phyloP scores from a whole-genome alignment of 92 coral and sea anemone genomes.

The Zoanthus sociatus region DNA sequence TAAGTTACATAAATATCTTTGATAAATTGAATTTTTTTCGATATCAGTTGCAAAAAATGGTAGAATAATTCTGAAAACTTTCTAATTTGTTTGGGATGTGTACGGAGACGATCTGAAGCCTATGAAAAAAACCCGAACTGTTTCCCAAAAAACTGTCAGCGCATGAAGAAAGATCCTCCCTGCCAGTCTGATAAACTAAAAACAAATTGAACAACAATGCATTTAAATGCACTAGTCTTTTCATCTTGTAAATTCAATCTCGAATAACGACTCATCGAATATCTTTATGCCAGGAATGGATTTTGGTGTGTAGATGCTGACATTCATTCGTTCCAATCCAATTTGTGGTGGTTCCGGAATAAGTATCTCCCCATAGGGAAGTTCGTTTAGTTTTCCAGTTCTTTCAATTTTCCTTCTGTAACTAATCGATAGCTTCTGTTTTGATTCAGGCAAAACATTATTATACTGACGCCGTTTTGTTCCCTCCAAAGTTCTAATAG shows the following conservation, averaged over 20 bases:
- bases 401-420: constrained; percentile 62
- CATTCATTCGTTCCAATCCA: constrained; percentile 92
- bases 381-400: constrained; percentile 76
- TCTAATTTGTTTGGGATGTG: too few relatives aligned
- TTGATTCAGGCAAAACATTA: background rate
- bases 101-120: too few relatives aligned
- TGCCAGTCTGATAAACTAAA: too few relatives aligned
- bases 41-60: too few relatives aligned
- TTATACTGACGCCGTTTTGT: background rate
- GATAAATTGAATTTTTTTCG: too few relatives aligned
- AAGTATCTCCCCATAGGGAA: constrained; percentile 85
- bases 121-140: too few relatives aligned
- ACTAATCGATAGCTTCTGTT: background rate
- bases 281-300: constrained; percentile 94
- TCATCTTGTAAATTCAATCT: constrained; percentile 47
- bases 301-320: constrained; percentile 95
- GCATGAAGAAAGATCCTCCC: too few relatives aligned
- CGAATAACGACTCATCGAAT: constrained; percentile 92
- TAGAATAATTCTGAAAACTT: too few relatives aligned
- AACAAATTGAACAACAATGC: too few relatives aligned
- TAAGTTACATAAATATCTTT: too few relatives aligned
- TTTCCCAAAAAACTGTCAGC: too few relatives aligned
- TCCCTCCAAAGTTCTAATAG: background rate
- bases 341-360: constrained; percentile 94
- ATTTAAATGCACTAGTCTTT: background rate